Percentiles rank a stretch among this genome's conserved stretches.
Conservation (phyloP, 2,113 vertebrate genomes). For the Periophthalmodon schlosseri region DNA sequence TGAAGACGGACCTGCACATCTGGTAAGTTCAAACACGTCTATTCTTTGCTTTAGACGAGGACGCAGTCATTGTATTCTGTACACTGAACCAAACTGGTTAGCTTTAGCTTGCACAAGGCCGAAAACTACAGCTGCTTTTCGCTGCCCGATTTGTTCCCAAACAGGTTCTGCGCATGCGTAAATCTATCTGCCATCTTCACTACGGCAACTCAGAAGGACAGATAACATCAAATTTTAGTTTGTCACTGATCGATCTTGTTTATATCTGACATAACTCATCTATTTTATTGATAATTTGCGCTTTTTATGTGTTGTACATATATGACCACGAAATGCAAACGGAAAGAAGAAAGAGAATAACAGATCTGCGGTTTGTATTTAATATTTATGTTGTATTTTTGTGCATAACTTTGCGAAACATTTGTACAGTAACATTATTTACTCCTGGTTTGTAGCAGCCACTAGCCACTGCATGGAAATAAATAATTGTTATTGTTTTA, state of each 20-base stretch:
- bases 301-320: neutral
- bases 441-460: neutral
- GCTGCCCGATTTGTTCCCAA: slow-evolving; percentile 5
- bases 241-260: neutral
- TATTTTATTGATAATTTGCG: neutral
- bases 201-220: slow-evolving; percentile 5
- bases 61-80: neutral
- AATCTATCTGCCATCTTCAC: neutral
- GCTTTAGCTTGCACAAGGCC: slow-evolving; percentile 40
- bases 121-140: slow-evolving; percentile 39
- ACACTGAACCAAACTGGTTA: slow-evolving; percentile 12
- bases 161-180: neutral
- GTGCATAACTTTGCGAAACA: neutral
- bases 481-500: neutral
- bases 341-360: neutral
- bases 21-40: slow-evolving; percentile 45
- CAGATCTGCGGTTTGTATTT: slow-evolving; percentile 6
- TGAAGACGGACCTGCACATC: slow-evolving; percentile 26
- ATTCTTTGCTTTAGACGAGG: neutral
- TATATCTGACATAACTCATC: neutral
- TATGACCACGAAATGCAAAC: neutral
- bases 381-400: neutral
- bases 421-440: neutral
- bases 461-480: neutral
- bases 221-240: neutral